Evolutionary conservation across 2,797 vertebrate genomes (phyloP).

Genomic region (Anniella stebbinsi): DNA sequence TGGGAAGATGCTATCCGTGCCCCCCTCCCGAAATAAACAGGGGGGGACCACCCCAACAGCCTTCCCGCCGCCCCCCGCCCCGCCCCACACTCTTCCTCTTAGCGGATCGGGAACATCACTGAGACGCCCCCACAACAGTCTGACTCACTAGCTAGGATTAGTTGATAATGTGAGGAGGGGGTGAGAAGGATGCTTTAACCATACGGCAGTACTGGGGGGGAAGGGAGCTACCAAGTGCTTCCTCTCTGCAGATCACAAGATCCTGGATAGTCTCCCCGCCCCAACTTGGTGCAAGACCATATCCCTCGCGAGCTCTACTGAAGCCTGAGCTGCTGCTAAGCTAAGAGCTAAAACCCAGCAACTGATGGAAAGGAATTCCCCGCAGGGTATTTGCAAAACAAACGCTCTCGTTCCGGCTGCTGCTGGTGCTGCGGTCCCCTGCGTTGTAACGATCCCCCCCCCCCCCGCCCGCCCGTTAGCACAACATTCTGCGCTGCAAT

Average conservation of each 20-base stretch:
- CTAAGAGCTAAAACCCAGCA: not conserved
- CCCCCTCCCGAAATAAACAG: too few species aligned
- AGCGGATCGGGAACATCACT: not conserved
- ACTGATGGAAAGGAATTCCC: not conserved
- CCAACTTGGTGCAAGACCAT: not conserved
- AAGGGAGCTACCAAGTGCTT: not conserved
- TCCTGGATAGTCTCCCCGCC: not conserved
- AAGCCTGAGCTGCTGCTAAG: not conserved
- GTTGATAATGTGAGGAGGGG: not conserved
- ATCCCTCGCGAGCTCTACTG: not conserved
- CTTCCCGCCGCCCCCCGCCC: accelerated
- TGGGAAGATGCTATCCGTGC: not conserved
- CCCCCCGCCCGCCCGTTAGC: not conserved
- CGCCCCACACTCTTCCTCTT: too few species aligned
- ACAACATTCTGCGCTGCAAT: not conserved
- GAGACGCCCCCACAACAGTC: constrained; percentile 14
- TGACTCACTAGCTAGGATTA: constrained; percentile 24
- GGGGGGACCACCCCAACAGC: not conserved
- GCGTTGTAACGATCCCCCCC: not conserved
- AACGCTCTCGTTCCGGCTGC: not conserved
- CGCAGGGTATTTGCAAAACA: not conserved
- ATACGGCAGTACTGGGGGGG: not conserved
- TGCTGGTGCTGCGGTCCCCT: too few species aligned
- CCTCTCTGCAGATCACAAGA: constrained; percentile 19
- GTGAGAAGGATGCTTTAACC: not conserved